Evolutionary conservation across 2,797 vertebrate genomes (phyloP), one percentile per base, ranked within the genome.

Genomic region (Rhadinocentrus ornatus): DNA sequence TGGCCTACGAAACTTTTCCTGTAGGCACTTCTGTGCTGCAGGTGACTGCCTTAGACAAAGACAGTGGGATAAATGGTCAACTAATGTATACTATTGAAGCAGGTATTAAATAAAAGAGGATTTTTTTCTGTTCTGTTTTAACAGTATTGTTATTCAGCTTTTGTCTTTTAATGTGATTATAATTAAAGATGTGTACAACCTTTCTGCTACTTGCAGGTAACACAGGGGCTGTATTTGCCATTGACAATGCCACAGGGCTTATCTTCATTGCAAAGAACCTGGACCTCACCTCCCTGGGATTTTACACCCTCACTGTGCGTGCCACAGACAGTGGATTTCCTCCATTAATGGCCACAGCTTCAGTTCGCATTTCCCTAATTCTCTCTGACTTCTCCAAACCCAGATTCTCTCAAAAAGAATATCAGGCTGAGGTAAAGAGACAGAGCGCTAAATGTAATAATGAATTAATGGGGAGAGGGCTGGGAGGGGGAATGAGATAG

Each of bases 1-100:
- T 93, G 8, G 96, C 97, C 0, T 96, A 94, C 24, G 97, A 99
- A 61, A 97, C 96, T 0, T 96, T 96, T 29, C 91, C 95, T 15
- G 1, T 93, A 0, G 96, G 96, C 65, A 95, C 94, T 0, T 93
- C 95, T 16, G 96, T 97, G 0, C 73, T 98, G 24, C 96, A 97
- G 82, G 96, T 99, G 66, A 96, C 95, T 1, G 98, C 97, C 0
- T 85, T 99, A 55, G 98, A 99, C 89, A 96, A 95, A 91, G 98
- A 99, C 92, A 96, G 95, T 64, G 97, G 97, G 3, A 89, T 92
- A 84, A 99, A 99, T 58, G 96, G 97, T 11, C 94, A 96, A 84
- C 93, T 99, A 59, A 73, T 93, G 1, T 99, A 98, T 68, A 94
- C 93, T 0, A 93, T 99, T 53, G 97, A 99, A 93, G 96, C 98